A percentile compares a stretch with the other conserved stretches of the same genome.
Conservation (phyloP, 2,888 invertebrate species). For the Fissipunctia ypsillon region DNA sequence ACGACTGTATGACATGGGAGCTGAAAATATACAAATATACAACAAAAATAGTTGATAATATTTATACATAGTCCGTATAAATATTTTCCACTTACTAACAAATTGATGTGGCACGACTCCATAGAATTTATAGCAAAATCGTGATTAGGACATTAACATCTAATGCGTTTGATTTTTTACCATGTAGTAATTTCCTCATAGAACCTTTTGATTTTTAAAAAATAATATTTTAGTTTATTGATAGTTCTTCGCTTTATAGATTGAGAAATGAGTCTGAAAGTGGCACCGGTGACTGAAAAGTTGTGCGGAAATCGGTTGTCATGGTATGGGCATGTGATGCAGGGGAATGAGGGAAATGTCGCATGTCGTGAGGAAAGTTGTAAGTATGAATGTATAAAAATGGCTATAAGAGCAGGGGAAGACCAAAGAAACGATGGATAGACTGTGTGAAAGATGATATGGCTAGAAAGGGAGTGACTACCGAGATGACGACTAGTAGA, state of each 20-base stretch:
- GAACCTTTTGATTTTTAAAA: neutral
- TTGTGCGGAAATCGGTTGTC: neutral
- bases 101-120: constrained; percentile 56
- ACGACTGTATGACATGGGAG: neutral
- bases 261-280: neutral
- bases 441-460: neutral
- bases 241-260: neutral
- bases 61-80: constrained; percentile 21
- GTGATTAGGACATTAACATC: constrained; percentile 39
- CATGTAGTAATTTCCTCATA: constrained; percentile 4
- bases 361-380: neutral
- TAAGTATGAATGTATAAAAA: neutral
- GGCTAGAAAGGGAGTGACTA: neutral
- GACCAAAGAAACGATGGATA: neutral
- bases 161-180: constrained; percentile 29
- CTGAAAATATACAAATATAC: constrained; percentile 26
- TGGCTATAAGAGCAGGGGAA: neutral
- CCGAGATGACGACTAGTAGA: too few relatives aligned
- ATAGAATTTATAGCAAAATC: constrained; percentile 44
- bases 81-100: constrained; percentile 52
- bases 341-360: neutral
- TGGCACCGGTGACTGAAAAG: neutral
- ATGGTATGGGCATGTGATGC: neutral
- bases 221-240: neutral
- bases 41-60: constrained; percentile 34